phyloP scores from a whole-genome alignment of 2,888 invertebrate species.

The Stomorhina lunata region DNA sequence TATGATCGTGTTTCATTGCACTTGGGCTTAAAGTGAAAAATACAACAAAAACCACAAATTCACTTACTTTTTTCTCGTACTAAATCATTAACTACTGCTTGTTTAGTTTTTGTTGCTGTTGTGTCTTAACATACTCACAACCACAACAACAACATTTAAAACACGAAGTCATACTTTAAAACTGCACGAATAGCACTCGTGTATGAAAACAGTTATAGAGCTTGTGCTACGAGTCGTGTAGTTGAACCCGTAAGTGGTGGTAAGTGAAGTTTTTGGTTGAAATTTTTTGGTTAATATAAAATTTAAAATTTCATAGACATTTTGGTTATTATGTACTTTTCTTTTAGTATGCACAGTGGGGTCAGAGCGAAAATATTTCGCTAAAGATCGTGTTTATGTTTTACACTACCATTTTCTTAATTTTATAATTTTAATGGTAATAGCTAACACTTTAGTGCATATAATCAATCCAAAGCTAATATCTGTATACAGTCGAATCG shows the following conservation, averaged over 20 bases:
- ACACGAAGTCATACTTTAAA: slow-evolving; percentile 47
- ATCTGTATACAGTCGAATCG: too few species aligned
- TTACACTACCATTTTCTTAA: too few species aligned
- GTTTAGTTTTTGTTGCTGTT: too few species aligned
- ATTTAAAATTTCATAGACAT: slow-evolving; percentile 23
- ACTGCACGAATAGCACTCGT: background rate
- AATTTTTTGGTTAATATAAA: slow-evolving; percentile 1
- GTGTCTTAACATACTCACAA: slow-evolving; percentile 2
- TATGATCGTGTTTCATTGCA: slow-evolving; percentile 54
- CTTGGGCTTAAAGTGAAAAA: slow-evolving; percentile 17
- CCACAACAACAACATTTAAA: slow-evolving; percentile 38
- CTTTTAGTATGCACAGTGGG: slow-evolving; percentile 40
- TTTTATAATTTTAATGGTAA: too few species aligned
- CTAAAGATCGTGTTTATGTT: too few species aligned
- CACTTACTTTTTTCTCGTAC: too few species aligned
- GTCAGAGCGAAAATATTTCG: background rate
- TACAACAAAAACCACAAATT: background rate
- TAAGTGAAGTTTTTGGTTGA: slow-evolving; percentile 45
- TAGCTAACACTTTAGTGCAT: too few species aligned
- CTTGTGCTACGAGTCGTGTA: background rate
- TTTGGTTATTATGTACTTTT: background rate
- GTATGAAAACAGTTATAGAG: slow-evolving; percentile 7
- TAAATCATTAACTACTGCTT: too few species aligned
- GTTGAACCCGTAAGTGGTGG: background rate
- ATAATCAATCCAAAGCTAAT: too few species aligned